Evolutionary conservation across 2,888 invertebrate genomes (phyloP), one percentile per base, ranked within the genome.

Genomic region (Cheilosia variabilis): DNA sequence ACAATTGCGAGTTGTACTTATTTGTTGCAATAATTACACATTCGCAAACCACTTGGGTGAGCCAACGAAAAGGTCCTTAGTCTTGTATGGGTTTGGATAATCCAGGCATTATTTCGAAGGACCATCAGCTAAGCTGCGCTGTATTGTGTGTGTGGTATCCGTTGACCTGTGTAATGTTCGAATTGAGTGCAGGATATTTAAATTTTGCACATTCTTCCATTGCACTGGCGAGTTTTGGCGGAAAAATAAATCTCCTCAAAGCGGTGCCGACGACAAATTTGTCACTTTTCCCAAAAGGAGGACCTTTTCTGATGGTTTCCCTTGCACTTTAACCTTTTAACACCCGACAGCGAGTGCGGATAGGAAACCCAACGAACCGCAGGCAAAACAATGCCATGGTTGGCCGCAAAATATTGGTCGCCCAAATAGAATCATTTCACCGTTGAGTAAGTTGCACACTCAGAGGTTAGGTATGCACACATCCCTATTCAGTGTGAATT

Each of bases 11-110:
- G 27, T 27, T 13, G 71, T 71, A 50, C 22, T 22, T 50, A 19
- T 52, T 60, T 77, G 66, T 57, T 80, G 62, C 81, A 76, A 81
- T 80, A 76, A 66, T 65, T 81, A 81, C 66, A 68, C 80, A 71
- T 65, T 34, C 60, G 65, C 57, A 55, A 57, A 63, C 86, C 71
- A 80, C 86, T 86, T 86, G 86, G 86, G 86, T 86, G 86, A 80
- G 80, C 80, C 68, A 69, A 75, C 47, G 15, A 22, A 52, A 65
- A 27, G 58, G 13, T 75, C 66, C 13, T 6, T 27, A 9, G 43
- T n/a, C 43, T 4, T 13, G 2, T n/a, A 15, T 43, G 57, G 78
- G 63, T 71, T 69, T 45, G 41, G 47, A 66, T 86, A 76, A 86
- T 86, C 80, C 83, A 53, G 52, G 55, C 69, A 78, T 75, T 53